Base-by-base conservation (phyloP, 1,140 invertebrate genomes). In the Aphelinus certus region DNA sequence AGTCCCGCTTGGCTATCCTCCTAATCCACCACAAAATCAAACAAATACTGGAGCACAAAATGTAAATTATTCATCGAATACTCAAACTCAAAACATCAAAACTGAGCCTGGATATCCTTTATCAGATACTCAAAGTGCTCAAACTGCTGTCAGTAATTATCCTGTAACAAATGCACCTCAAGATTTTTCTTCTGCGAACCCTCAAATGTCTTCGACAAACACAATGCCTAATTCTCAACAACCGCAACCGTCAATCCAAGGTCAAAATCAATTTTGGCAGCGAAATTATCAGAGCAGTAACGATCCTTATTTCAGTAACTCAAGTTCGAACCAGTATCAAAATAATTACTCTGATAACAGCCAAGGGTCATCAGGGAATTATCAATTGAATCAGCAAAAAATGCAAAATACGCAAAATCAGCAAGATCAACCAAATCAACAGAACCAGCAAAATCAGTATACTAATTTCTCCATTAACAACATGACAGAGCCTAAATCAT, bases 251-350 rank as follows among this genome's bases (percentile, higher is more conserved):
- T 60, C 79, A 77, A 26, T 81, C 82, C 68, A 87, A 85, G 69
- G 73, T 26, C 53, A 85, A 3, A 83, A 87, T 64, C 80, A 83
- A n/a, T 87, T 83, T 57, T 87, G 85, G 87, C 86, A 87, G 65
- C 77, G 82, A 10, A 86, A 84, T 77, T 88, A 87, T 76, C 82
- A 84, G 48, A 82, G 83, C 63, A n/a, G 82, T 4, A 81, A 81
- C 46, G 83, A 86, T 65, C 71, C 81, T 0, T 87, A 86, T 69
- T 87, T 82, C 51, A 84, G 86, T 53, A 72, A 82, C 42, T 78
- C 78, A 66, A 76, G 72, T 2, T 64, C 77, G 1, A 84, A 82
- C 78, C 81, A 85, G 61, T 87, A 85, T 77, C 84, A 83, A 48
- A 82, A 77, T 43, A 87, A 84, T 76, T 87, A 86, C 62, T 65